These are phyloP conservation scores for Neotoxoptera formosana DNA, from an alignment of 1,140 invertebrate species.

Conservation along the genomic window DNA sequence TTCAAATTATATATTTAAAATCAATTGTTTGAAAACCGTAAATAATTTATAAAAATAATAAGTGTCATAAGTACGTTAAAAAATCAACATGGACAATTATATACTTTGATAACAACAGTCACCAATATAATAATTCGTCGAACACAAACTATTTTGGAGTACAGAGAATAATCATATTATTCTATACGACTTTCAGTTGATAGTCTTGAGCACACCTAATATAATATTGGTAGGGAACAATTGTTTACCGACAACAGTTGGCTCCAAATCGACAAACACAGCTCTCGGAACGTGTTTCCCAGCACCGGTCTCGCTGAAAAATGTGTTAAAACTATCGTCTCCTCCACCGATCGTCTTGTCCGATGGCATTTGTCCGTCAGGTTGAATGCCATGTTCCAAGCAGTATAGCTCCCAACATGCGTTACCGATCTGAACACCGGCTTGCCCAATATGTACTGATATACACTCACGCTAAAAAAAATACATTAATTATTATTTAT, in stretches of 20 bases:
- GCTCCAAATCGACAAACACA: conserved; percentile 74
- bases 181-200: no score
- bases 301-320: conserved; percentile 66
- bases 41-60: no score
- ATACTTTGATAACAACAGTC: no score
- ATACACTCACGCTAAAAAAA: conserved; percentile 73
- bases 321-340: conserved; percentile 78
- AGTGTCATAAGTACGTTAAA: no score
- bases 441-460: conserved; percentile 84
- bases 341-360: conserved; percentile 75
- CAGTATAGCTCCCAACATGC: conserved; percentile 82
- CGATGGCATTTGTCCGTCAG: conserved; percentile 83
- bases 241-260: conserved; percentile 69
- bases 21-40: no score
- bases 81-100: not conserved
- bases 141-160: no score
- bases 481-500: not conserved
- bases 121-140: no score
- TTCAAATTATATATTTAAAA: no score
- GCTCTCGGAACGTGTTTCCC: conserved; percentile 72
- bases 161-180: no score
- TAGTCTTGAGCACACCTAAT: no score
- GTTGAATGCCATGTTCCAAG: conserved; percentile 87
- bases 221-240: not conserved
- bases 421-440: conserved; percentile 79